Conservation (phyloP, 2,113 vertebrate genomes). For the Zingel zingel region DNA sequence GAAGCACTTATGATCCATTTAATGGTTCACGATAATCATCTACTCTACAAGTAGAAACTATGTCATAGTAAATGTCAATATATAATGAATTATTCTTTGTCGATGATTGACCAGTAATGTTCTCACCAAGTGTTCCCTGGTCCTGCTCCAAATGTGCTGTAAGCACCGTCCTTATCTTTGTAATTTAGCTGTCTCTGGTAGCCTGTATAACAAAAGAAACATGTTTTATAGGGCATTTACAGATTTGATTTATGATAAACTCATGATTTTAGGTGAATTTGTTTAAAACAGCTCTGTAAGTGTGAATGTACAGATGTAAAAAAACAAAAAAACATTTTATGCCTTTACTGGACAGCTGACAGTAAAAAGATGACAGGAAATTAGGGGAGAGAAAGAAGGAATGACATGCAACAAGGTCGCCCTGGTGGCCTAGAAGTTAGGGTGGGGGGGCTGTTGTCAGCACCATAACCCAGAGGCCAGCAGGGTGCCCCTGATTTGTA, state of each 20-base stretch:
- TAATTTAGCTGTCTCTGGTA: conserved; percentile 92
- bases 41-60: background rate
- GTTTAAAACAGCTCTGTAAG: too few species aligned
- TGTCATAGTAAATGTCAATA: background rate
- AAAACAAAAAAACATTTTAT: background rate
- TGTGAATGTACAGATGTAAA: background rate
- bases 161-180: conserved; percentile 85
- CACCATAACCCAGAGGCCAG: background rate
- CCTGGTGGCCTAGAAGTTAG: too few species aligned
- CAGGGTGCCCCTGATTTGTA: background rate
- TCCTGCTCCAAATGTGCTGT: conserved; percentile 89
- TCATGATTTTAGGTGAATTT: background rate
- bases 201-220: conserved; percentile 74
- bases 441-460: too few species aligned
- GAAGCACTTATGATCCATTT: background rate
- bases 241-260: too few species aligned
- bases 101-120: background rate
- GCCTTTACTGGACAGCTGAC: too few species aligned
- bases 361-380: background rate
- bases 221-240: background rate
- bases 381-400: background rate
- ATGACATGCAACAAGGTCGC: background rate
- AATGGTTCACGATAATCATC: background rate
- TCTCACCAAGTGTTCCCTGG: conserved; percentile 91
- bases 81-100: background rate